Percentiles rank a stretch among this genome's conserved stretches.
phyloP scores from a whole-genome alignment of 1,140 invertebrate species.

The Tribolium castaneum region DNA sequence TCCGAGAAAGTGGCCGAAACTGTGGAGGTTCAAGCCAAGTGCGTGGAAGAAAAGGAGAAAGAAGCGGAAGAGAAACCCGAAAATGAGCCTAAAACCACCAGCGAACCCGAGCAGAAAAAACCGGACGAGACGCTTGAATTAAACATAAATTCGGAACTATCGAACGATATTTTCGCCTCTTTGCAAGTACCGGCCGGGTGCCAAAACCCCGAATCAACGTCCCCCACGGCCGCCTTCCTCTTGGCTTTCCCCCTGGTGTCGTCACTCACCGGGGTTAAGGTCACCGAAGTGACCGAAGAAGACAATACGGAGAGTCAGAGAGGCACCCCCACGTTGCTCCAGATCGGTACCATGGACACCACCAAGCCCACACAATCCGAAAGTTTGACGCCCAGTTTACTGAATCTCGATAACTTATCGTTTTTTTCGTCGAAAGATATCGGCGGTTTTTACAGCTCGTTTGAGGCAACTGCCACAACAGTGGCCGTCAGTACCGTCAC shows the following conservation, averaged over 20 bases:
- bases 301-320: constrained; percentile 69
- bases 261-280: constrained; percentile 67
- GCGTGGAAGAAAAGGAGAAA: neutral
- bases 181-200: constrained; percentile 72
- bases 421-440: constrained; percentile 58
- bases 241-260: constrained; percentile 80
- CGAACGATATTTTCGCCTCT: constrained; percentile 79
- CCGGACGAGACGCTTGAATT: constrained; percentile 50
- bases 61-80: neutral
- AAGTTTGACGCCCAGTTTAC: constrained; percentile 57
- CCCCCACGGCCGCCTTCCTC: constrained; percentile 81
- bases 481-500: neutral
- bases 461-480: constrained; percentile 33
- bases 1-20: neutral
- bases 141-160: constrained; percentile 71
- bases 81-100: neutral
- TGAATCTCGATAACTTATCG: constrained; percentile 61
- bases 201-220: constrained; percentile 75
- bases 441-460: constrained; percentile 51
- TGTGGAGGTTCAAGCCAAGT: neutral
- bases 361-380: constrained; percentile 63
- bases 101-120: constrained; percentile 1
- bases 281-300: constrained; percentile 70
- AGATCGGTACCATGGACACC: constrained; percentile 71
- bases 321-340: constrained; percentile 69